Evolutionary conservation across 2,797 vertebrate genomes (phyloP).

Genomic region (Xiphorhynchus erythropygius): DNA sequence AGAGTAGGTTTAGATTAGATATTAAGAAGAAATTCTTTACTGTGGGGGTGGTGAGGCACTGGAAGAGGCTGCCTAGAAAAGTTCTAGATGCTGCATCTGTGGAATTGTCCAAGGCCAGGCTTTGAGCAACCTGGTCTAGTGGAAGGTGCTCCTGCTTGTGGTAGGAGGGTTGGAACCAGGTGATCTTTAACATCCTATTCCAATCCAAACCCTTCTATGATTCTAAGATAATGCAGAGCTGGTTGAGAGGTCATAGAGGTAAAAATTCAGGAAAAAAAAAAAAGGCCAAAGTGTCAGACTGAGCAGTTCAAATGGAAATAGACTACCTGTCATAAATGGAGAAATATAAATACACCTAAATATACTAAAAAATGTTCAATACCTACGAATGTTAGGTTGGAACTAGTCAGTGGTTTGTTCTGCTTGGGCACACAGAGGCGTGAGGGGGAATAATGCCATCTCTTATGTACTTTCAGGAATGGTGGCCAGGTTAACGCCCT

Average conservation of each 20-base stretch:
- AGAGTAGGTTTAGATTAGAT: background rate
- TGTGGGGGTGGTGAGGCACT: background rate
- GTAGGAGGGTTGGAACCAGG: background rate
- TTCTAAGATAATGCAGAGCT: background rate
- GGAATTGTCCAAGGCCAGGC: background rate
- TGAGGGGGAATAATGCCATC: background rate
- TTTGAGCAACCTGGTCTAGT: background rate
- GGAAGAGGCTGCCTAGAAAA: background rate
- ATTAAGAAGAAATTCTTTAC: background rate
- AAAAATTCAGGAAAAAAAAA: background rate
- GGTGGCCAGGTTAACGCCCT: background rate
- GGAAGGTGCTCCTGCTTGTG: background rate
- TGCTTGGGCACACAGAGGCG: background rate
- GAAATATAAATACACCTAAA: background rate
- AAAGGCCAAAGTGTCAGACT: background rate
- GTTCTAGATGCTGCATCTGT: accelerated
- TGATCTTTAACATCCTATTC: background rate
- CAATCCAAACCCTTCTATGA: background rate
- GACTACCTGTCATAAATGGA: background rate
- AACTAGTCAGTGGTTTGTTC: background rate
- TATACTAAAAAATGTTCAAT: background rate
- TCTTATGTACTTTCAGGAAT: background rate
- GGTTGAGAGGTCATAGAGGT: background rate
- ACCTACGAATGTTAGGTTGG: background rate
- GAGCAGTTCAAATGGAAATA: background rate